Evolutionary conservation across 2,797 vertebrate species (phyloP), one percentile per base, ranked within the genome.

Genomic region (Morelia viridis): DNA sequence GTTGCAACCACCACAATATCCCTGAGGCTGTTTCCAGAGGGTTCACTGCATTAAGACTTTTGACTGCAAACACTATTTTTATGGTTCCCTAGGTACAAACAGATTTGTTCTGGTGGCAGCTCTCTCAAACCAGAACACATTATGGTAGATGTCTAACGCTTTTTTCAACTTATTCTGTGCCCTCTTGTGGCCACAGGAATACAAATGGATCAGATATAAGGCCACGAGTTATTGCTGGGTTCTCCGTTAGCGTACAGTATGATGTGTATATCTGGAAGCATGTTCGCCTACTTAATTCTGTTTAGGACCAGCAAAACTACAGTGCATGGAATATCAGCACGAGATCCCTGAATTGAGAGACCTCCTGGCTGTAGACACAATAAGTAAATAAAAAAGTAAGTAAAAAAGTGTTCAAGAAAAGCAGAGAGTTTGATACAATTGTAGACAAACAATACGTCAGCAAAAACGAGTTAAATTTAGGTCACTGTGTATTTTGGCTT

Each of bases 401-500:
- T n/a, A n/a, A n/a, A n/a, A n/a, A n/a, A n/a, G n/a, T 87, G 28
- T 87, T 62, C 13, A n/a, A 88, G 88, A 92, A 94, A 95, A 85
- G 95, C 58, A 60, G 17, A 19, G 1, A 60, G 19, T 2, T 68
- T 6, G 13, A 31, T 2, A 93, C 91, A 89, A 83, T 93, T 17
- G 58, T 35, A 17, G 94, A 91, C 91, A 92, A 31, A 91, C 89
- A 91, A 90, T 4, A 92, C 91, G 91, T 93, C 85, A 93, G 95
- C 89, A 94, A 93, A 86, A 71, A 58, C 3, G 24, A 58, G 31
- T 91, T n/a, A 87, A 76, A 28, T 50, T 68, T 76, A 95, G 95
- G 94, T 85, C 91, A 94, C 96, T 95, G 93, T 97, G 94, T 53
- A 71, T 94, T 80, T 96, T 62, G 65, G 94, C 94, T 97, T 98